These are phyloP conservation scores for Sinotaia quadrata DNA, from an alignment of 2,888 invertebrate species.

Conservation along the genomic window DNA sequence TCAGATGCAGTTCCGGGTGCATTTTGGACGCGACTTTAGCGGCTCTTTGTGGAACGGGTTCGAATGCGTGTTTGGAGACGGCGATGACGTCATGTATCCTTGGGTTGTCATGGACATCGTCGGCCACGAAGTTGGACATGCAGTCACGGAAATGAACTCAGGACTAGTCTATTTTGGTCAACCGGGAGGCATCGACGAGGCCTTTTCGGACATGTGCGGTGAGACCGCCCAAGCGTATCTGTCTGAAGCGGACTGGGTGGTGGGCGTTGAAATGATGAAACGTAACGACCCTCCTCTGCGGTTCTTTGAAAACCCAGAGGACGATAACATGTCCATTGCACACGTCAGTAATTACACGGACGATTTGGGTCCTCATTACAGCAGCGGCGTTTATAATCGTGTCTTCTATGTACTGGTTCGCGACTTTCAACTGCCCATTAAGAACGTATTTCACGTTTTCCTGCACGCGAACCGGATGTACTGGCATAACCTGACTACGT, in stretches of 20 bases:
- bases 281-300: slow-evolving; percentile 35
- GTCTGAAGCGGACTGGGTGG: slow-evolving; percentile 33
- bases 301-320: slow-evolving; percentile 45
- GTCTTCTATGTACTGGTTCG: slow-evolving; percentile 46
- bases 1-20: slow-evolving; percentile 41
- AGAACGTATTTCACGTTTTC: slow-evolving; percentile 44
- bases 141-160: slow-evolving; percentile 47
- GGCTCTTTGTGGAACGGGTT: slow-evolving; percentile 55
- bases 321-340: slow-evolving; percentile 48
- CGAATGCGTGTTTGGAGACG: slow-evolving; percentile 48
- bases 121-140: slow-evolving; percentile 53
- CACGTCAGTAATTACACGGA: slow-evolving; percentile 39
- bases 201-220: slow-evolving; percentile 52
- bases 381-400: slow-evolving; percentile 50
- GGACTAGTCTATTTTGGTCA: slow-evolving; percentile 44
- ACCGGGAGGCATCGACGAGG: slow-evolving; percentile 52
- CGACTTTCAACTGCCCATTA: slow-evolving; percentile 37
- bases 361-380: slow-evolving; percentile 45
- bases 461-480: slow-evolving; percentile 51
- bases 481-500: slow-evolving; percentile 45
- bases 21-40: slow-evolving; percentile 39
- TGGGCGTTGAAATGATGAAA: slow-evolving; percentile 39
- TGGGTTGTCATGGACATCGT: slow-evolving; percentile 45
- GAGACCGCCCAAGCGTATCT: slow-evolving; percentile 42
- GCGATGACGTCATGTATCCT: slow-evolving; percentile 38